Evolutionary conservation across 2,888 invertebrate genomes (phyloP).

Genomic region (Drosophila bunnanda): DNA sequence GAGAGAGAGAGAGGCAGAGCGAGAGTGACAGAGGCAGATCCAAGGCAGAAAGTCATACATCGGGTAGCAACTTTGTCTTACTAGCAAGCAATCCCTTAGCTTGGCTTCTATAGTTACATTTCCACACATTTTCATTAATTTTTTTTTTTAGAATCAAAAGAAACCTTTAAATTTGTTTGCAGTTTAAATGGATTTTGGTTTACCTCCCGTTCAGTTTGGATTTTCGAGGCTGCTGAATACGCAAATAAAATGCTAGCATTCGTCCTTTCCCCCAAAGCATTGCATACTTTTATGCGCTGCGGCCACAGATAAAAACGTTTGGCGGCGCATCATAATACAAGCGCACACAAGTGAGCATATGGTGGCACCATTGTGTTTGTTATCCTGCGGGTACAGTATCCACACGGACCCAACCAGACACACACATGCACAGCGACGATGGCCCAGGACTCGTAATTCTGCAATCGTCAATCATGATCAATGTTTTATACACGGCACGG

Average conservation of each 20-base stretch:
- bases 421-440: not conserved
- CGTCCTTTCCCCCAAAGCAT: conserved; percentile 25
- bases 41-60: conserved; percentile 16
- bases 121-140: not conserved
- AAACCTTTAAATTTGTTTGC: not conserved
- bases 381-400: conserved; percentile 52
- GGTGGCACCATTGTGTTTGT: conserved; percentile 44
- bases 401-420: conserved; percentile 1
- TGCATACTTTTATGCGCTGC: conserved; percentile 54
- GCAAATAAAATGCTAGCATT: conserved; percentile 30
- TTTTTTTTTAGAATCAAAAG: not conserved
- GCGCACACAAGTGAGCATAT: conserved; percentile 43
- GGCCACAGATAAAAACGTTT: conserved; percentile 50
- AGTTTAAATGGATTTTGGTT: not conserved
- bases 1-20: no score
- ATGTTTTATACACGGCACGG: conserved; percentile 68
- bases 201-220: not conserved
- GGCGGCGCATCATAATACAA: conserved; percentile 33
- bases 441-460: conserved; percentile 18
- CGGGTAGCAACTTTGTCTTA: conserved; percentile 7
- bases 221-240: conserved; percentile 4
- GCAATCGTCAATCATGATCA: conserved; percentile 67
- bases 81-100: not conserved
- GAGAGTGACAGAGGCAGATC: not conserved
- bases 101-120: not conserved